phyloP scores from a whole-genome alignment of 2,797 vertebrate genomes.

The Acipenser oxyrinchus region DNA sequence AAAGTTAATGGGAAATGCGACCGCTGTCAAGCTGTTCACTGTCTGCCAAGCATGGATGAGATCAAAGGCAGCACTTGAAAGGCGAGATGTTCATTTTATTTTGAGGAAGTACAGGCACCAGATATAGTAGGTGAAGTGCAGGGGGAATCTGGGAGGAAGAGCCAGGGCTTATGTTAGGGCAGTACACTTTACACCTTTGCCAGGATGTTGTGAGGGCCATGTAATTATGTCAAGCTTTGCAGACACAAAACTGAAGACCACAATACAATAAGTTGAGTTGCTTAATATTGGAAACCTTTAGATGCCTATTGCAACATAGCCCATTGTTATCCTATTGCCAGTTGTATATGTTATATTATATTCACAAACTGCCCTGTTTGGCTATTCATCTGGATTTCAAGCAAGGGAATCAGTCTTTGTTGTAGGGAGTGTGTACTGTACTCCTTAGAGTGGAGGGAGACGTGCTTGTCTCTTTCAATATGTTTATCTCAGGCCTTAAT shows the following conservation, averaged over 20 bases:
- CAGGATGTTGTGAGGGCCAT: neutral
- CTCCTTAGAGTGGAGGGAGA: too few relatives aligned
- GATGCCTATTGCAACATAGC: too few relatives aligned
- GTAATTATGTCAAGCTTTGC: conserved; percentile 30
- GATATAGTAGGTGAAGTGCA: neutral
- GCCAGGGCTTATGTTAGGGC: neutral
- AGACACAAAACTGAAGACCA: conserved; percentile 11
- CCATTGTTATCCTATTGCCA: too few relatives aligned
- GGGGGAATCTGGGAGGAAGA: conserved; percentile 5
- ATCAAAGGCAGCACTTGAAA: conserved; percentile 20
- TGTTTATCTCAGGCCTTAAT: too few relatives aligned
- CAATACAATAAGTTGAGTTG: too few relatives aligned
- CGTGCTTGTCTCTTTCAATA: too few relatives aligned
- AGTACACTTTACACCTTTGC: neutral
- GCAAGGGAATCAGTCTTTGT: too few relatives aligned
- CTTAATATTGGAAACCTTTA: too few relatives aligned
- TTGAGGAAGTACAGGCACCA: neutral
- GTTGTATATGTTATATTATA: too few relatives aligned
- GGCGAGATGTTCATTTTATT: neutral
- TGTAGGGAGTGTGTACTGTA: too few relatives aligned
- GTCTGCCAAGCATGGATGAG: conserved; percentile 1
- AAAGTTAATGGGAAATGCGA: conserved; percentile 14
- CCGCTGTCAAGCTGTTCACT: conserved; percentile 5
- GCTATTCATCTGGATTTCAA: too few relatives aligned
- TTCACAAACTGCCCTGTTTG: too few relatives aligned